These are phyloP conservation scores for Tanypteryx hageni DNA, from an alignment of 2,888 invertebrate species.

Conservation along the genomic window DNA sequence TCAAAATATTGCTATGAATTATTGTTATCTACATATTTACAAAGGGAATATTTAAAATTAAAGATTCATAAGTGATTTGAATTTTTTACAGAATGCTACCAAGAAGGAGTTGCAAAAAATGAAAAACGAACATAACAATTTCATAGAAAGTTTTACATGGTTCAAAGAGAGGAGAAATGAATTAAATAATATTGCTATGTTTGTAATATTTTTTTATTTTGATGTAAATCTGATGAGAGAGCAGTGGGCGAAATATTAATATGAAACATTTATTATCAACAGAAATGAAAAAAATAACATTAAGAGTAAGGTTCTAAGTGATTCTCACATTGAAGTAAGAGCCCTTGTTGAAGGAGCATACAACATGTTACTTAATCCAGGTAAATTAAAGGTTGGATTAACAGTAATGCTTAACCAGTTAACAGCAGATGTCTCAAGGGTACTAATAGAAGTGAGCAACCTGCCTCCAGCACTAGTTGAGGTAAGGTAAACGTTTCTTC, in stretches of 20 bases:
- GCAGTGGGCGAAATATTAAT: not conserved
- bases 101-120: not conserved
- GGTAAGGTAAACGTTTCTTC: not conserved
- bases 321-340: slow-evolving; percentile 6
- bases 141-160: slow-evolving; percentile 16
- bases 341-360: slow-evolving; percentile 35
- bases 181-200: not conserved
- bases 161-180: slow-evolving; percentile 13
- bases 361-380: slow-evolving; percentile 29
- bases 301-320: not conserved
- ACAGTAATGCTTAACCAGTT: not conserved
- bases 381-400: slow-evolving; percentile 34
- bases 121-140: slow-evolving; percentile 5
- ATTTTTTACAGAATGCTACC: not conserved
- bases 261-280: not conserved
- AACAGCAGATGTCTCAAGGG: slow-evolving; percentile 21
- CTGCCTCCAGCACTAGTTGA: slow-evolving; percentile 8
- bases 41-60: no score
- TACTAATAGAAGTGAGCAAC: slow-evolving; percentile 30
- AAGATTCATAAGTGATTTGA: not conserved
- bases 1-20: no score
- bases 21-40: no score
- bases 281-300: slow-evolving; percentile 11
- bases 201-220: not conserved
- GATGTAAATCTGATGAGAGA: not conserved